Base-by-base conservation (phyloP, 1,140 invertebrate species). In the Drosophila grimshawi region DNA sequence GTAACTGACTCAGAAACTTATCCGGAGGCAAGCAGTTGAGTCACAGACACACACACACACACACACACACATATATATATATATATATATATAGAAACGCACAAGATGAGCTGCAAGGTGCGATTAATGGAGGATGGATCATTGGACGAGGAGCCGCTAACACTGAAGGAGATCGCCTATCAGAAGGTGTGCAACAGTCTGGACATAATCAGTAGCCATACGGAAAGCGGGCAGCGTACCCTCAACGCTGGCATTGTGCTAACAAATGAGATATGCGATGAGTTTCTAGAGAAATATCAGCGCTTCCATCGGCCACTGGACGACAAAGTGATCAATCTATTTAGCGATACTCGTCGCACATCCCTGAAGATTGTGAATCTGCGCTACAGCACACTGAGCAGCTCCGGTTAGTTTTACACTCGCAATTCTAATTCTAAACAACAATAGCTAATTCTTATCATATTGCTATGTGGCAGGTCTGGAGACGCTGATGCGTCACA, bases 361-460 rank as follows among this genome's bases (percentile, higher is more conserved):
- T 94, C 95, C 62, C 93, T 98, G 3, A 95, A 95, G 78, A 93
- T 94, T 48, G 94, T 98, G 3, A 94, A 94, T 79, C 93, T 98
- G 65, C 93, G 94, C 52, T 95, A 96, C 79, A 95, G 95, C n/a
- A 93, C 93, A 6, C 93, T 98, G 10, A 95, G 95, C 7, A 95
- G 72, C 59, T 19, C 62, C 8, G 82, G 86, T 90, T 11, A 62
- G 85, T 27, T 6, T 29, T 35, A 2, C 7, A 8, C 19, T 19
- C 19, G 33, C 5, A 33, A n/a, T 2, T 8, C 3, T 11, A 30
- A 5, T 35, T 6, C 32, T 51, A 11, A 3, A 5, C n/a, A 10
- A 5, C n/a, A 10, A 3, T 5, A 35, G n/a, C 33, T 51, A n/a
- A 6, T 56, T n/a, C 6, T 56, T 48, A 35, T 39, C 19, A 19